phyloP scores from a whole-genome alignment of 2,888 invertebrate species.

The Taenaris catops region DNA sequence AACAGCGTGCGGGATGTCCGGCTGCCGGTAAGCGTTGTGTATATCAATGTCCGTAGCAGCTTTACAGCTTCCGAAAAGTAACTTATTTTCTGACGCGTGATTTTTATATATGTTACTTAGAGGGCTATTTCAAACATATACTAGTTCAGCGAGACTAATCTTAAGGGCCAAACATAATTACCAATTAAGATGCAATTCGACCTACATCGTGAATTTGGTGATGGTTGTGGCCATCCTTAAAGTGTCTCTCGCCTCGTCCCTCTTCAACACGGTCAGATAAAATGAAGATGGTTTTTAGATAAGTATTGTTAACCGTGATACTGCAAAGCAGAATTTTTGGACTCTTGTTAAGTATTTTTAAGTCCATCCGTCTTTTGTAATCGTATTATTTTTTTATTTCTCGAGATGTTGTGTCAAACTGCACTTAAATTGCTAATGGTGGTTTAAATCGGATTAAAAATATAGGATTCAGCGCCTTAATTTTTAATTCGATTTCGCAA shows the following conservation, averaged over 20 bases:
- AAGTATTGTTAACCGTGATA: slow-evolving; percentile 74
- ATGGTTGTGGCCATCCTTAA: slow-evolving; percentile 76
- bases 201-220: slow-evolving; percentile 77
- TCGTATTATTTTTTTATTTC: slow-evolving; percentile 36
- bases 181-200: slow-evolving; percentile 80
- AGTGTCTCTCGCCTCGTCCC: slow-evolving; percentile 71
- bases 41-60: too few relatives aligned
- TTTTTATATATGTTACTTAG: too few relatives aligned
- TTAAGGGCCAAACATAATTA: slow-evolving; percentile 70
- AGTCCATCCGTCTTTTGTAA: slow-evolving; percentile 55
- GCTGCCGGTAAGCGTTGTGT: too few relatives aligned
- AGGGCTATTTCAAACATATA: too few relatives aligned
- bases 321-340: slow-evolving; percentile 75
- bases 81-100: too few relatives aligned
- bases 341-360: slow-evolving; percentile 77
- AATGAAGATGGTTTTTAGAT: slow-evolving; percentile 57
- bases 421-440: slow-evolving; percentile 77
- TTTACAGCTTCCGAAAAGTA: too few relatives aligned
- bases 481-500: slow-evolving; percentile 41
- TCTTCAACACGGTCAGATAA: slow-evolving; percentile 78
- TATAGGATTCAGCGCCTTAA: slow-evolving; percentile 26
- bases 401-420: slow-evolving; percentile 76
- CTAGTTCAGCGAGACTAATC: too few relatives aligned
- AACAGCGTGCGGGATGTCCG: too few relatives aligned
- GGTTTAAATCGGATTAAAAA: slow-evolving; percentile 49